Evolutionary conservation across 2,113 vertebrate species (phyloP).

Genomic region (Colius striatus): DNA sequence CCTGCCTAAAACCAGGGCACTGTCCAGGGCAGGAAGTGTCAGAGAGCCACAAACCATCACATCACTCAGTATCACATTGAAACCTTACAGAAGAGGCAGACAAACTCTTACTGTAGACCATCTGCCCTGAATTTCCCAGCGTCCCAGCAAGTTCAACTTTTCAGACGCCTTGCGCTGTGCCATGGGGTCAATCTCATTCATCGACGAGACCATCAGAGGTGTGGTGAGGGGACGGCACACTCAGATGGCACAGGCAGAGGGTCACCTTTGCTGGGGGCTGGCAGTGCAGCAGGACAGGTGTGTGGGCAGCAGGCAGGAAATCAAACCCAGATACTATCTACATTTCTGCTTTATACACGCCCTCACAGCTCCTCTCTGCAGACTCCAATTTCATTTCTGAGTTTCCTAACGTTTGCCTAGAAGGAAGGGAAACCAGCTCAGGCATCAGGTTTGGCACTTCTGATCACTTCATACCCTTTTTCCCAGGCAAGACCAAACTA

Average conservation of each 20-base stretch:
- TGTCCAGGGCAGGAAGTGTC: neutral
- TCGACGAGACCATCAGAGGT: neutral
- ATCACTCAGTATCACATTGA: neutral
- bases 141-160: neutral
- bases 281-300: no score
- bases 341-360: fast-evolving
- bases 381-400: neutral
- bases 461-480: neutral
- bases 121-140: neutral
- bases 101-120: neutral
- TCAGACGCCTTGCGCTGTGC: no score
- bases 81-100: neutral
- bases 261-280: neutral
- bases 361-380: neutral
- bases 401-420: neutral
- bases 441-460: neutral
- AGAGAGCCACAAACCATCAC: neutral
- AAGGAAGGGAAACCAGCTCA: neutral
- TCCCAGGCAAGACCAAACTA: neutral
- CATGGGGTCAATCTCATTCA: neutral
- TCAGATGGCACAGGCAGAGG: neutral
- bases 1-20: no score
- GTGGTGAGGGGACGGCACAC: neutral
- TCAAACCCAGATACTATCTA: no score
- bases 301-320: neutral